These are phyloP conservation scores for Orientallactaga sibirica DNA, from an alignment of 2,797 vertebrate genomes.

Conservation along the genomic window DNA sequence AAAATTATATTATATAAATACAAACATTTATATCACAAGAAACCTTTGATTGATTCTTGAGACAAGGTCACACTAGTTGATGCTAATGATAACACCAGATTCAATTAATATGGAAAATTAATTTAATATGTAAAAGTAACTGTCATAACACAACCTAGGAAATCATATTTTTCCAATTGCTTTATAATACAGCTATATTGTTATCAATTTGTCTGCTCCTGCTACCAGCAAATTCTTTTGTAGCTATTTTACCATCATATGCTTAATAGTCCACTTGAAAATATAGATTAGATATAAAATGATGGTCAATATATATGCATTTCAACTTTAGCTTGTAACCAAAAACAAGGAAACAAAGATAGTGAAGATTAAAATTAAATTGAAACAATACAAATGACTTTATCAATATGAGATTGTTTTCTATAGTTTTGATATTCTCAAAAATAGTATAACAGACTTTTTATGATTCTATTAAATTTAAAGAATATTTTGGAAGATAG, in stretches of 20 bases:
- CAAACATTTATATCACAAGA: neutral
- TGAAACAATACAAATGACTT: neutral
- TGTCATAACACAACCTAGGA: constrained; percentile 20
- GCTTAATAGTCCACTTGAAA: constrained; percentile 25
- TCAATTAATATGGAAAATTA: constrained; percentile 44
- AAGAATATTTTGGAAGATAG: neutral
- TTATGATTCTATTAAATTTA: constrained; percentile 18
- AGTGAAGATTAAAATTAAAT: constrained; percentile 31
- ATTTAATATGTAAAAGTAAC: neutral
- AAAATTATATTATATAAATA: constrained; percentile 41
- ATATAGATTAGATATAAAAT: neutral
- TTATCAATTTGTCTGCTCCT: too few relatives aligned
- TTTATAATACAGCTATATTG: neutral
- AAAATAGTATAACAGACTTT: neutral
- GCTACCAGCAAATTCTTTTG: neutral
- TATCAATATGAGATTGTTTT: neutral
- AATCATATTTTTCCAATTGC: constrained; percentile 37
- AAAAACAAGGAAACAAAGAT: neutral
- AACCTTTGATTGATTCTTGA: constrained; percentile 10
- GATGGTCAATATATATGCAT: constrained; percentile 36
- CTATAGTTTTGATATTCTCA: neutral
- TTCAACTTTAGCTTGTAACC: constrained; percentile 49
- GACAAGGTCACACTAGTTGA: neutral
- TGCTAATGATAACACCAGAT: neutral
- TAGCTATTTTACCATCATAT: constrained; percentile 26